Conservation (phyloP, 2,797 vertebrate genomes). For the Scarus forsteni region DNA sequence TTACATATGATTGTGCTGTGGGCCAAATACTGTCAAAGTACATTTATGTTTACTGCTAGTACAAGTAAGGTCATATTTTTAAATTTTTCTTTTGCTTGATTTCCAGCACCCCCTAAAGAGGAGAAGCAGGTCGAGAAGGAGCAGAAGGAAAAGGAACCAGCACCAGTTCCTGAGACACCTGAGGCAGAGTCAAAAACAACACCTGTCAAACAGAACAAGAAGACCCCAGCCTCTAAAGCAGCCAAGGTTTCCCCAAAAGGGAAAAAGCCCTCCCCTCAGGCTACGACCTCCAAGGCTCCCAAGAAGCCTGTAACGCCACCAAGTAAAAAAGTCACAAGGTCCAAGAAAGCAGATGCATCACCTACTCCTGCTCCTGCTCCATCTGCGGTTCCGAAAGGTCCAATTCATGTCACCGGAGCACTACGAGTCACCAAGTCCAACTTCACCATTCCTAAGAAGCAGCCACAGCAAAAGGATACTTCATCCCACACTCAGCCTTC, state of each 20-base stretch:
- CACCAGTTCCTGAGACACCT: constrained; percentile 72
- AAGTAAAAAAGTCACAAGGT: constrained; percentile 61
- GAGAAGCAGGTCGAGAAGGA: constrained; percentile 77
- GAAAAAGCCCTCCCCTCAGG: constrained; percentile 81
- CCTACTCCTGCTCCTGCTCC: constrained; percentile 60
- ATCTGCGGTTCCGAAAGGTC: constrained; percentile 67
- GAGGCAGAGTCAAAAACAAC: constrained; percentile 40
- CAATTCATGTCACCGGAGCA: constrained; percentile 83
- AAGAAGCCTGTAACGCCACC: constrained; percentile 73
- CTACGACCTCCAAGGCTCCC: constrained; percentile 61
- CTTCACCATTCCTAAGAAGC: constrained; percentile 89
- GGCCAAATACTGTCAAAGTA: neutral
- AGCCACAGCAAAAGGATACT: constrained; percentile 76
- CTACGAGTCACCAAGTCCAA: constrained; percentile 83
- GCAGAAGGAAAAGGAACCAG: constrained; percentile 78
- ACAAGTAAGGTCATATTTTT: constrained; percentile 18
- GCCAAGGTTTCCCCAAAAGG: constrained; percentile 72
- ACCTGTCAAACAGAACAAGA: constrained; percentile 71
- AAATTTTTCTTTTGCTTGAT: constrained; percentile 56
- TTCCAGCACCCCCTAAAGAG: constrained; percentile 77
- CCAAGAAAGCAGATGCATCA: constrained; percentile 78
- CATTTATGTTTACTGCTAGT: neutral
- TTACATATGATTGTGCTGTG: neutral
- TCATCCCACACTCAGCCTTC: constrained; percentile 40
- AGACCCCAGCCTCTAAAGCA: constrained; percentile 59